phyloP scores from a whole-genome alignment of 2,797 vertebrate species.

The Pangasius macronema region DNA sequence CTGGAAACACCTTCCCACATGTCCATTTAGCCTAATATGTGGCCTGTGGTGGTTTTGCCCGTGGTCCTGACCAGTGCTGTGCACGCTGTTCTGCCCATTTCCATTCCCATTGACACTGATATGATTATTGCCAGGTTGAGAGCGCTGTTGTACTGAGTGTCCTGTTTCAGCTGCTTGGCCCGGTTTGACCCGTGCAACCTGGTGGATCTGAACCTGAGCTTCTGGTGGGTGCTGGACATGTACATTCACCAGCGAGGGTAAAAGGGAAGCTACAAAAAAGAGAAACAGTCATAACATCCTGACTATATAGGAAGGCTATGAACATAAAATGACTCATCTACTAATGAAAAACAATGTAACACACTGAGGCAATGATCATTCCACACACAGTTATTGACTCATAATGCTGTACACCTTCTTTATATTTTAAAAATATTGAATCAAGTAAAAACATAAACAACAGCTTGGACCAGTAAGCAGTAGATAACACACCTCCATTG shows the following conservation, averaged over 20 bases:
- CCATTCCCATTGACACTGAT: slow-evolving; percentile 55
- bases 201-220: slow-evolving; percentile 88
- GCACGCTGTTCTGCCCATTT: slow-evolving; percentile 51
- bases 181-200: slow-evolving; percentile 87
- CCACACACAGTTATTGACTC: not conserved
- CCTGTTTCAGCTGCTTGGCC: slow-evolving; percentile 77
- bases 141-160: slow-evolving; percentile 80
- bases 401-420: not conserved
- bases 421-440: not conserved
- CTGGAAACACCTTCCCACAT: slow-evolving; percentile 88
- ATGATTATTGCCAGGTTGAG: slow-evolving; percentile 72
- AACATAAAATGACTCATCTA: not conserved
- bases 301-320: not conserved
- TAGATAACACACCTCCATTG: not conserved
- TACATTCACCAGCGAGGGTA: slow-evolving; percentile 92
- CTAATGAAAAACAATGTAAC: not conserved
- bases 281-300: not conserved
- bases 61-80: slow-evolving; percentile 51
- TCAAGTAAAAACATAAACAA: not conserved
- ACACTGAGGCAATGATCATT: not conserved
- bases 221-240: slow-evolving; percentile 92
- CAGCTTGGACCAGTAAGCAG: not conserved
- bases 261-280: slow-evolving; percentile 78
- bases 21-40: slow-evolving; percentile 63
- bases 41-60: slow-evolving; percentile 52